Percentiles rank a stretch among this genome's conserved stretches.
These are phyloP conservation scores for Eubasilissa regina DNA, from an alignment of 1,140 invertebrate species.

Conservation along the genomic window DNA sequence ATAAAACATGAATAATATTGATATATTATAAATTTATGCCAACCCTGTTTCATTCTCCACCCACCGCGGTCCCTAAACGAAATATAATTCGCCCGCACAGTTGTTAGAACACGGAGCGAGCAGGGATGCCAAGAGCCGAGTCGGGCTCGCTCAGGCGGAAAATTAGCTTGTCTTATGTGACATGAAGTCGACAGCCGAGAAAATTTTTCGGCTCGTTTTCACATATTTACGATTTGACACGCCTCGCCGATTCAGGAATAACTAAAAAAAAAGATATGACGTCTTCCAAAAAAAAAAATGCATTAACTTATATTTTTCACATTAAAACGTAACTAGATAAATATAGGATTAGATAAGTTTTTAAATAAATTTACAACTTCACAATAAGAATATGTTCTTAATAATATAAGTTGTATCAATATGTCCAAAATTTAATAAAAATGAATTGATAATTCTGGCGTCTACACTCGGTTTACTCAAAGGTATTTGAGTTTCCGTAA, in stretches of 20 bases:
- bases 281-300: background rate
- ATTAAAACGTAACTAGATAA: background rate
- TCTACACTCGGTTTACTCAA: too few species aligned
- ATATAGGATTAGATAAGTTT: too few species aligned
- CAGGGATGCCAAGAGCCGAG: background rate
- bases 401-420: too few species aligned
- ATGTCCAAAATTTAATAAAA: too few species aligned
- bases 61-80: background rate
- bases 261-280: too few species aligned
- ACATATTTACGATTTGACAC: conserved; percentile 36
- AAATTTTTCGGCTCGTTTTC: conserved; percentile 30
- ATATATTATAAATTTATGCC: background rate
- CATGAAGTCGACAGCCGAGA: conserved; percentile 6
- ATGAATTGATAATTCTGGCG: too few species aligned
- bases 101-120: background rate
- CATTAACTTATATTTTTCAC: background rate
- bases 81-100: background rate
- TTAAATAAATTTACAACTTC: too few species aligned
- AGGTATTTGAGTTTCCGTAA: too few species aligned
- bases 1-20: too few species aligned
- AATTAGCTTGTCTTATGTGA: conserved; percentile 39
- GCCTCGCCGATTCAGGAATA: background rate
- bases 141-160: conserved; percentile 9
- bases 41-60: conserved; percentile 1
- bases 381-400: too few species aligned